Evolutionary conservation across 2,113 vertebrate species (phyloP).

Genomic region (Benthochromis sp.): DNA sequence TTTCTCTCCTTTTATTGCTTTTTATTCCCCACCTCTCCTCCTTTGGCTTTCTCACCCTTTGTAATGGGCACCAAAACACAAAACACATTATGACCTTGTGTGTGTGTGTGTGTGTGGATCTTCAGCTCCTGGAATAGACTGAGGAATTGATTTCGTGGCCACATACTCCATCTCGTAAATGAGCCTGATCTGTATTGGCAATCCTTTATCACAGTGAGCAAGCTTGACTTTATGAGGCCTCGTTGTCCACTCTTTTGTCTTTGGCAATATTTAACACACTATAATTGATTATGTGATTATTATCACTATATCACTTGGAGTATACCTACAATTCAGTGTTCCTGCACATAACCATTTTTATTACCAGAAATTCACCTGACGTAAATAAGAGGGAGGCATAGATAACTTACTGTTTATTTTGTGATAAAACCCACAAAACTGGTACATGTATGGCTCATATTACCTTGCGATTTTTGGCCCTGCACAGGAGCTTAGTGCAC

Average conservation of each 20-base stretch:
- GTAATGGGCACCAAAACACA: background rate
- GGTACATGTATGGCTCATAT: background rate
- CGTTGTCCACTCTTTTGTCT: background rate
- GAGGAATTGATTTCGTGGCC: background rate
- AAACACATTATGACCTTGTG: background rate
- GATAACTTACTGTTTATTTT: background rate
- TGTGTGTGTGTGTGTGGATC: background rate
- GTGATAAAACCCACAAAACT: background rate
- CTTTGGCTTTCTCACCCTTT: background rate
- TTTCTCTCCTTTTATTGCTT: background rate
- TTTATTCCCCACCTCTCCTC: background rate
- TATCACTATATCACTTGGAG: background rate
- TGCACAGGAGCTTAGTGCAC: background rate
- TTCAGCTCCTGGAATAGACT: background rate
- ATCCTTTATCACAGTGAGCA: background rate
- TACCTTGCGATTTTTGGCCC: background rate
- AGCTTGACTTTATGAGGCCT: slow-evolving; percentile 9
- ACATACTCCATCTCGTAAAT: background rate
- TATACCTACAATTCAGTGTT: background rate
- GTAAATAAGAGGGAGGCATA: background rate
- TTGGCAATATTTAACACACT: background rate
- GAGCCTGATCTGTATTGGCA: background rate
- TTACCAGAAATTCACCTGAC: background rate
- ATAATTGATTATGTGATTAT: background rate
- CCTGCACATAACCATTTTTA: background rate